Percentiles rank a stretch among this genome's conserved stretches.
Conservation (phyloP, 2,797 vertebrate species). For the Calcarius lapponicus region DNA sequence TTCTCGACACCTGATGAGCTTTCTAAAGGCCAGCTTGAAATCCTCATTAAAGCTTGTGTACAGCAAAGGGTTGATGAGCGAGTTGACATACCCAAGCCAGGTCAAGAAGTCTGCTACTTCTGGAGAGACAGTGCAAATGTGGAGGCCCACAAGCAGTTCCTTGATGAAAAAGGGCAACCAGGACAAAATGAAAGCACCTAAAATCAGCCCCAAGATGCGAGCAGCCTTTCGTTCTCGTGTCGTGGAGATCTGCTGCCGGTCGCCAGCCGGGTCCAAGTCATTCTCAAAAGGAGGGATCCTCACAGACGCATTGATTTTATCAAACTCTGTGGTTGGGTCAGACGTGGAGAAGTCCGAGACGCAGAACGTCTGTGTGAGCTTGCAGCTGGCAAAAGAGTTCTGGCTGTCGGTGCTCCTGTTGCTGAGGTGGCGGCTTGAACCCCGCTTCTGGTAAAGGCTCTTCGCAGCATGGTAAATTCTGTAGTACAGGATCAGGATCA, state of each 20-base stretch:
- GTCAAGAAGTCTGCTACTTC: constrained; percentile 85
- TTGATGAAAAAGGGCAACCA: constrained; percentile 94
- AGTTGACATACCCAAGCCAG: constrained; percentile 92
- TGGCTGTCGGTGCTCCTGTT: constrained; percentile 84
- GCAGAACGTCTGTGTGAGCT: constrained; percentile 83
- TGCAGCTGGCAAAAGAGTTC: constrained; percentile 83
- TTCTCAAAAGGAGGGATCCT: constrained; percentile 77
- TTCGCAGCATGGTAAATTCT: constrained; percentile 87
- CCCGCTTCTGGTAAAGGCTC: constrained; percentile 88
- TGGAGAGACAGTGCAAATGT: constrained; percentile 77
- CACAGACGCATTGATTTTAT: constrained; percentile 72
- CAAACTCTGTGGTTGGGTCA: constrained; percentile 79
- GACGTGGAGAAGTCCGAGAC: constrained; percentile 84
- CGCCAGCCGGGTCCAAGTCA: constrained; percentile 74
- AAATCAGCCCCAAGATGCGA: constrained; percentile 86
- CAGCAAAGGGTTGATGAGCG: constrained; percentile 89
- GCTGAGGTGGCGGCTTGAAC: constrained; percentile 87
- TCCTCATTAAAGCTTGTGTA: constrained; percentile 94
- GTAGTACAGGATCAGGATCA: constrained; percentile 89
- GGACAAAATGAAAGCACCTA: constrained; percentile 89
- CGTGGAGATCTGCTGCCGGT: constrained; percentile 85
- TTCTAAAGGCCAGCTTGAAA: constrained; percentile 89
- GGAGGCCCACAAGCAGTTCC: constrained; percentile 86
- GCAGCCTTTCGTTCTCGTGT: constrained; percentile 87
- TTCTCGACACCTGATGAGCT: constrained; percentile 82